phyloP scores from a whole-genome alignment of 2,888 invertebrate genomes.

The Acleris literana region DNA sequence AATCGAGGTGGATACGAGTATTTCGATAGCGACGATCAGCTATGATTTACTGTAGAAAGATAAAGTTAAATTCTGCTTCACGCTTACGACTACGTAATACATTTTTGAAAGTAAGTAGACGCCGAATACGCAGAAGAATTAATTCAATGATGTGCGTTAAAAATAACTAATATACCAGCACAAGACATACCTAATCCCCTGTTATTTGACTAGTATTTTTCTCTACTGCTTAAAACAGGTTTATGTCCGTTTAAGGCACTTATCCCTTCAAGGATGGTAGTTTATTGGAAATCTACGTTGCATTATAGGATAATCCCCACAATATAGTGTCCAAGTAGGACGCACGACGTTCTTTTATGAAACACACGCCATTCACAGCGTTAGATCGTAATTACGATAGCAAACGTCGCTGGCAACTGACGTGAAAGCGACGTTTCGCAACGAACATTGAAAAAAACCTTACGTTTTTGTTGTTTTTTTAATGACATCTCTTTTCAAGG shows the following conservation, averaged over 20 bases:
- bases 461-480: slow-evolving; percentile 43
- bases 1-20: too few relatives aligned
- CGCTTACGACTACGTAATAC: too few relatives aligned
- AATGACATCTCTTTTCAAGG: slow-evolving; percentile 39
- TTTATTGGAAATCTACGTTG: slow-evolving; percentile 35
- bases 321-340: slow-evolving; percentile 36
- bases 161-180: too few relatives aligned
- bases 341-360: slow-evolving; percentile 44
- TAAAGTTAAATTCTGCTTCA: too few relatives aligned
- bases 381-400: slow-evolving; percentile 63
- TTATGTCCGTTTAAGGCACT: not conserved
- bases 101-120: too few relatives aligned
- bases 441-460: slow-evolving; percentile 47
- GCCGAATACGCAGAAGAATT: too few relatives aligned
- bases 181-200: too few relatives aligned
- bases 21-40: too few relatives aligned
- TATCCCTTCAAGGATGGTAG: slow-evolving; percentile 11
- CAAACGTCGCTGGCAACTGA: slow-evolving; percentile 50
- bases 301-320: slow-evolving; percentile 38
- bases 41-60: too few relatives aligned
- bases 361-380: slow-evolving; percentile 53
- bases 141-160: too few relatives aligned
- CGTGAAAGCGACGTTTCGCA: slow-evolving; percentile 50
- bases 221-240: too few relatives aligned
- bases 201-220: too few relatives aligned